phyloP scores from a whole-genome alignment of 2,888 invertebrate genomes.

The Pardosa pseudoannulata region DNA sequence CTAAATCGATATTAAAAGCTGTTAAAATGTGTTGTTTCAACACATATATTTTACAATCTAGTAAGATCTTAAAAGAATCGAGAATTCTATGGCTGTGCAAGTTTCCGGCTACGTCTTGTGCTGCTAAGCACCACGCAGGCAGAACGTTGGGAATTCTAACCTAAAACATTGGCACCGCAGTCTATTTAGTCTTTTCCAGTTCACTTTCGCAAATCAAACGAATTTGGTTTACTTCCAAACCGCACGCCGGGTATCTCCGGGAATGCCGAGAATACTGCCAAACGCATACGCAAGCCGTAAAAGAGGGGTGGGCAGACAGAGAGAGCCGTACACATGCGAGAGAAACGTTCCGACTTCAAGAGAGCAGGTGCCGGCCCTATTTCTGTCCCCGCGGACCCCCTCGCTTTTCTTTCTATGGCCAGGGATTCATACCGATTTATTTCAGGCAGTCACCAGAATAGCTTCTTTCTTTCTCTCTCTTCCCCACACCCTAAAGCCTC shows the following conservation, averaged over 20 bases:
- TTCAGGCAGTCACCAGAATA: constrained; percentile 10
- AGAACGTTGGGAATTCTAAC: too few relatives aligned
- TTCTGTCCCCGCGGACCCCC: constrained; percentile 13
- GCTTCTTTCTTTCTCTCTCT: not conserved
- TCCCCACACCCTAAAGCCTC: not conserved
- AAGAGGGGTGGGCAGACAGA: not conserved
- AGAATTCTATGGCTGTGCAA: too few relatives aligned
- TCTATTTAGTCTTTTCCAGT: not conserved
- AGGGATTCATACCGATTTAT: constrained; percentile 30
- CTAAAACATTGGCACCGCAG: not conserved
- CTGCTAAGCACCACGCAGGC: too few relatives aligned
- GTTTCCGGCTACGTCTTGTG: too few relatives aligned
- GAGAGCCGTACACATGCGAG: too few relatives aligned
- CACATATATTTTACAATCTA: too few relatives aligned
- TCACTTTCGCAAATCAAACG: not conserved
- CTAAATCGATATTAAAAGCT: too few relatives aligned
- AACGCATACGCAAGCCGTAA: not conserved
- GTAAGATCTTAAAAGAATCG: too few relatives aligned
- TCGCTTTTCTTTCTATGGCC: constrained; percentile 55
- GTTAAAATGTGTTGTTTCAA: too few relatives aligned
- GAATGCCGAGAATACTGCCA: not conserved
- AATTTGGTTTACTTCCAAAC: not conserved
- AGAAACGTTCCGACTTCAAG: not conserved
- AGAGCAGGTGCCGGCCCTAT: constrained; percentile 38
- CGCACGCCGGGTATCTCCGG: not conserved